phyloP scores from a whole-genome alignment of 2,888 invertebrate species.

The Rugalucina vietnamica region DNA sequence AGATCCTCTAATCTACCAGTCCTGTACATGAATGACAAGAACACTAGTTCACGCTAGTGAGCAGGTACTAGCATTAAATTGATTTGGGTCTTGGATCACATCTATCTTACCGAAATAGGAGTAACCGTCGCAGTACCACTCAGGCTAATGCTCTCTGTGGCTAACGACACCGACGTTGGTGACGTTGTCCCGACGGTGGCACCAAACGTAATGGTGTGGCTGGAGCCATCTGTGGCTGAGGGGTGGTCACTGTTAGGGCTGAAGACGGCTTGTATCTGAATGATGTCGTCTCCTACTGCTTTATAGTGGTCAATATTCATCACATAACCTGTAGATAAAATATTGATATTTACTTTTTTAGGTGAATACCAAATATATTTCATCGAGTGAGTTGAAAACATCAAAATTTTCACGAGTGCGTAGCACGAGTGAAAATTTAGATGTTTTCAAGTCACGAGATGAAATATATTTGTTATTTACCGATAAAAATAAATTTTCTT shows the following conservation, averaged over 20 bases:
- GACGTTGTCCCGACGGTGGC: slow-evolving; percentile 17
- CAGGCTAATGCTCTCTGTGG: slow-evolving; percentile 18
- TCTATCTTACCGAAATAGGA: slow-evolving; percentile 52
- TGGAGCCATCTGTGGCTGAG: slow-evolving; percentile 21
- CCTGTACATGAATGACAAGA: too few relatives aligned
- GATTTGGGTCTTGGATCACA: too few relatives aligned
- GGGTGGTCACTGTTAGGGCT: slow-evolving; percentile 60
- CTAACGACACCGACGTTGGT: background rate
- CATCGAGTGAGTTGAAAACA: too few relatives aligned
- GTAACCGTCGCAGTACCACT: slow-evolving; percentile 3
- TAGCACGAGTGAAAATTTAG: too few relatives aligned
- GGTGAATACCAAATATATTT: too few relatives aligned
- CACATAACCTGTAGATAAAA: slow-evolving; percentile 20
- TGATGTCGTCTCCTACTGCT: slow-evolving; percentile 35
- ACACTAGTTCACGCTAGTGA: too few relatives aligned
- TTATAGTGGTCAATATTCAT: slow-evolving; percentile 40
- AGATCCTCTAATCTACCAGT: too few relatives aligned
- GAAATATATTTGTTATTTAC: too few relatives aligned
- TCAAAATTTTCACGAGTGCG: too few relatives aligned
- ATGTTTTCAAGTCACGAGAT: too few relatives aligned
- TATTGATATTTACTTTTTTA: background rate
- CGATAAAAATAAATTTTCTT: too few relatives aligned
- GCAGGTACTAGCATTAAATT: too few relatives aligned
- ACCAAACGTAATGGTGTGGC: slow-evolving; percentile 58
- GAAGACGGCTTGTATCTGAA: slow-evolving; percentile 60